Conservation (phyloP, 2,113 vertebrate species). For the Odontophorus gujanensis region DNA sequence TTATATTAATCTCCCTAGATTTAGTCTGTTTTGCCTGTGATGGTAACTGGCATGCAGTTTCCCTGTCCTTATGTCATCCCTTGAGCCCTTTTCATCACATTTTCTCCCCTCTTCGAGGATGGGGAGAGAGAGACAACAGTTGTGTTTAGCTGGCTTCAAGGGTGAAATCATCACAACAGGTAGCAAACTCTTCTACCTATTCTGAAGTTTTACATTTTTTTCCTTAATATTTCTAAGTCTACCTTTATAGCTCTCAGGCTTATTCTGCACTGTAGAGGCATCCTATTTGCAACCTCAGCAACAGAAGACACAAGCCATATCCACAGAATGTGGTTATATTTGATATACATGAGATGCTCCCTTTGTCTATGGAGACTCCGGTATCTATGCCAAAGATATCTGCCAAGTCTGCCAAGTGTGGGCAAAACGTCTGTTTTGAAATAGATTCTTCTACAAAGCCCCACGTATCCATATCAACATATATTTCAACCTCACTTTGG, state of each 20-base stretch:
- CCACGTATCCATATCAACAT: neutral
- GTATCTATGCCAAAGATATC: slow-evolving; percentile 11
- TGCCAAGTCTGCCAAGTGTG: slow-evolving; percentile 36
- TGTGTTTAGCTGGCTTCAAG: neutral
- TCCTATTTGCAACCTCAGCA: neutral
- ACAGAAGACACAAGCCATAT: neutral
- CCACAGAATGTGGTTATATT: slow-evolving; percentile 1
- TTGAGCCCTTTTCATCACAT: neutral
- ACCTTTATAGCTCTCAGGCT: neutral
- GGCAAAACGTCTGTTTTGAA: neutral
- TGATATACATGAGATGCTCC: neutral
- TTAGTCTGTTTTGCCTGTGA: neutral
- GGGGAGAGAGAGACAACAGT: neutral
- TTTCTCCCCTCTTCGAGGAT: neutral
- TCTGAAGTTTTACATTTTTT: neutral
- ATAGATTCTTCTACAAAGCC: neutral
- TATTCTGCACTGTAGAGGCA: neutral
- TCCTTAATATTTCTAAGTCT: neutral
- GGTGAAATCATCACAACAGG: neutral
- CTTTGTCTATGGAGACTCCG: neutral
- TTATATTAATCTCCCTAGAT: neutral
- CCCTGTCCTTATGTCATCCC: neutral
- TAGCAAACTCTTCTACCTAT: neutral
- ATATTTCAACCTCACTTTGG: neutral
- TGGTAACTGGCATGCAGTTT: neutral